Evolutionary conservation across 2,113 vertebrate species (phyloP).

Genomic region (Otus sunia): DNA sequence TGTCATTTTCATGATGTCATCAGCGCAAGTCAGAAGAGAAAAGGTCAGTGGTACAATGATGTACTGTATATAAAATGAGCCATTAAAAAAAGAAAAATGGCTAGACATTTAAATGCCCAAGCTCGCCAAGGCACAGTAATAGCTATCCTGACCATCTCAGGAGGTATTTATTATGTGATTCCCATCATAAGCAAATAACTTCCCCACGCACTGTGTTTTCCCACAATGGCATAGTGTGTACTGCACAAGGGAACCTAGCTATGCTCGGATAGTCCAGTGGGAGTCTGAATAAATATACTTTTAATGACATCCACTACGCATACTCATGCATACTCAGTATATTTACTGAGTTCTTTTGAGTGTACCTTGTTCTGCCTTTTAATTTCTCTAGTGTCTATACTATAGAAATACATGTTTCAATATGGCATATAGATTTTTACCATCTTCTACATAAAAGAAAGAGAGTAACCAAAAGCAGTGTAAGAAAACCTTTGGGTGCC

Average conservation of each 20-base stretch:
- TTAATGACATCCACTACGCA: neutral
- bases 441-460: neutral
- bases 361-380: neutral
- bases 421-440: neutral
- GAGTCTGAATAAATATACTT: neutral
- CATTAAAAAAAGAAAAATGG: constrained; percentile 44
- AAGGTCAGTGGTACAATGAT: constrained; percentile 47
- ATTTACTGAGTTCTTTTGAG: neutral
- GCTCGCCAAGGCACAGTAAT: neutral
- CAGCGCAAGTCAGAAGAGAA: constrained; percentile 42
- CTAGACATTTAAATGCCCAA: constrained; percentile 1
- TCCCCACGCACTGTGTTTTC: neutral
- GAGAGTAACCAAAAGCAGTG: neutral
- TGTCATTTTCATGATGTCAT: constrained; percentile 49
- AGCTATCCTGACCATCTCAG: neutral
- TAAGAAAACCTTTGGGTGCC: neutral
- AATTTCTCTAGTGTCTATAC: neutral
- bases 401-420: neutral
- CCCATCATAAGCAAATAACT: neutral
- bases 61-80: constrained; percentile 30
- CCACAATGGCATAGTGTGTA: neutral
- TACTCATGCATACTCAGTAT: neutral
- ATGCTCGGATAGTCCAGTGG: neutral
- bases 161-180: neutral
- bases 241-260: neutral